Percentiles rank a stretch among this genome's conserved stretches.
Conservation (phyloP, 2,113 vertebrate genomes). For the Strix uralensis region DNA sequence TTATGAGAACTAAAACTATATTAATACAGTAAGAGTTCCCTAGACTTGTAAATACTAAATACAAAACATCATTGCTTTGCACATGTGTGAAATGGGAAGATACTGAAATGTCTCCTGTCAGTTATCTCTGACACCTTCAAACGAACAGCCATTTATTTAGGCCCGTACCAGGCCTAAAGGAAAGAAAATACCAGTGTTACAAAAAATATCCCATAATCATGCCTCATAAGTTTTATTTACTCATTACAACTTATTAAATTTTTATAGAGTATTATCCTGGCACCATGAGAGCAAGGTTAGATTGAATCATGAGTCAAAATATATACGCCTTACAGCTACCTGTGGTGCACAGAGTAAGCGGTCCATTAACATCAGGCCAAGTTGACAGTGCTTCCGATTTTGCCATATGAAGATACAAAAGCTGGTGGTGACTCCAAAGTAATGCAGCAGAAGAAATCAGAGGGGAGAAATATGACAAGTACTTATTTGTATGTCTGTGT, state of each 20-base stretch:
- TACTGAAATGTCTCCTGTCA: background rate
- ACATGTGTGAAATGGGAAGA: background rate
- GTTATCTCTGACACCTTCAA: constrained; percentile 1
- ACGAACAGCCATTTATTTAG: constrained; percentile 8
- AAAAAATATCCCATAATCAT: background rate
- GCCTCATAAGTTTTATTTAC: constrained; percentile 6
- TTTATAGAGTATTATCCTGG: constrained; percentile 2
- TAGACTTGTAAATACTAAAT: constrained; percentile 40
- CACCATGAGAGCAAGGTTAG: background rate
- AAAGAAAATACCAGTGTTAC: background rate
- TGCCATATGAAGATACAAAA: background rate
- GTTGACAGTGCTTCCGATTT: background rate
- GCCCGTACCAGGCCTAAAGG: background rate
- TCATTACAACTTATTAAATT: background rate
- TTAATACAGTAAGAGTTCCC: background rate
- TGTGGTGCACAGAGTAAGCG: background rate
- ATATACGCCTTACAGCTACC: background rate
- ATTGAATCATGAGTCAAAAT: background rate
- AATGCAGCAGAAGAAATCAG: background rate
- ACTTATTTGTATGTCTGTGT: background rate
- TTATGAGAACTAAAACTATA: background rate
- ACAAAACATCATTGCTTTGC: background rate
- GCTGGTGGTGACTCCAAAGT: background rate
- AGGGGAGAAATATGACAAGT: rapidly evolving
- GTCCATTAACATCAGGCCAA: background rate